These are phyloP conservation scores for Donacobius atricapilla DNA, from an alignment of 2,113 vertebrate genomes.

Conservation along the genomic window DNA sequence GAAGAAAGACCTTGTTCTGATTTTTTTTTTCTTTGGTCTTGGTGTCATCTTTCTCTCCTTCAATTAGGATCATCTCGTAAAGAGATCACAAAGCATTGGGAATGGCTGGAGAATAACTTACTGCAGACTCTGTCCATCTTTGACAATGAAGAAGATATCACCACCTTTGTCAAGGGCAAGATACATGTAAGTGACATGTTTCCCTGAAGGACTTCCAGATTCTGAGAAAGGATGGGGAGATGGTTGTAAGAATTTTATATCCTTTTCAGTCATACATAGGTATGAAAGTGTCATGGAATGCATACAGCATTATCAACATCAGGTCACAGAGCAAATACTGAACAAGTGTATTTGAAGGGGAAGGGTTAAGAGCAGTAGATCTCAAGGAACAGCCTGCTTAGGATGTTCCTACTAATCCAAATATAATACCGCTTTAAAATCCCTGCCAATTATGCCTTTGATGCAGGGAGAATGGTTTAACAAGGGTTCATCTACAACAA, in stretches of 20 bases:
- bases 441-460: not conserved
- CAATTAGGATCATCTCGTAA: constrained; percentile 87
- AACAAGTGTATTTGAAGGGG: not conserved
- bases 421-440: not conserved
- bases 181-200: constrained; percentile 79
- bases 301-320: not conserved
- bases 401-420: not conserved
- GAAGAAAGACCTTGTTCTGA: not conserved
- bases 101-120: constrained; percentile 94
- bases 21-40: not conserved
- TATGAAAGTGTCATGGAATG: not conserved
- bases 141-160: constrained; percentile 93
- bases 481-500: not conserved
- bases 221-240: not conserved
- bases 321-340: not conserved
- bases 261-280: not conserved
- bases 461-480: not conserved
- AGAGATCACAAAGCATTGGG: constrained; percentile 97
- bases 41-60: not conserved
- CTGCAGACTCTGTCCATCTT: constrained; percentile 96
- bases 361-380: not conserved
- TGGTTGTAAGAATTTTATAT: not conserved
- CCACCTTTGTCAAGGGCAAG: constrained; percentile 97
- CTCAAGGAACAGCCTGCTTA: not conserved
- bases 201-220: not conserved